Base-by-base conservation (phyloP, 2,888 invertebrate genomes). In the Pocota personata region DNA sequence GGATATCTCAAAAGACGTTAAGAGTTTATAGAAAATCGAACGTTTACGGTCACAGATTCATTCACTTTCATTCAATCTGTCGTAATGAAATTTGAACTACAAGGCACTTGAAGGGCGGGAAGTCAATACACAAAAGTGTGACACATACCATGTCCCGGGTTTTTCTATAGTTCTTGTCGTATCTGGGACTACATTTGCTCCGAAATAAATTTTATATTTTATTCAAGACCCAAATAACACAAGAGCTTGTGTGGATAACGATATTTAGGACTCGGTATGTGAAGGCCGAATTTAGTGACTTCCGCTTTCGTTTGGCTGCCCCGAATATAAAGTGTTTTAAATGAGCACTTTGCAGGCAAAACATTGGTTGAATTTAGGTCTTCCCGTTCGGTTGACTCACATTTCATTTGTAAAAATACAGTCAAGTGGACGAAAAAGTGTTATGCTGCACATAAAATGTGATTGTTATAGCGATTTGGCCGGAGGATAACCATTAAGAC, bases 281-380 rank as follows among this genome's bases (percentile, higher is more conserved):
- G 67, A 24, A 52, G 77, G 52, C 40, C 69, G 52, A 62, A 78
- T 78, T 78, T 58, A 43, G 37, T 37, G 40, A 66, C 64, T 77
- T 76, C 82, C 82, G 82, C 37, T 76, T 57, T 64, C 35, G 3
- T 76, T 75, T 55, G 62, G 21, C 52, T 62, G 50, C 30, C 46
- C 75, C 67, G 76, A 69, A 77, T 60, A 77, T 77, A 77, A 76
- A 67, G 66, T 76, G 60, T 69, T 77, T 77, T 69, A 77, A 77
- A 76, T 67, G 67, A 76, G 76, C 40, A 66, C 72, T 62, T 40
- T 62, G 60, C 73, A 62, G 52, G 62, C 67, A 52, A 69, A 50
- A 69, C 60, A 52, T 60, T 69, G 66, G 16, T 50, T n/a, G 60
- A 43, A 60, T 60, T 69, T 50, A 32, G 50, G 32, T 43, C 52